Evolutionary conservation across 2,113 vertebrate genomes (phyloP).

Genomic region (Colaptes auratus): DNA sequence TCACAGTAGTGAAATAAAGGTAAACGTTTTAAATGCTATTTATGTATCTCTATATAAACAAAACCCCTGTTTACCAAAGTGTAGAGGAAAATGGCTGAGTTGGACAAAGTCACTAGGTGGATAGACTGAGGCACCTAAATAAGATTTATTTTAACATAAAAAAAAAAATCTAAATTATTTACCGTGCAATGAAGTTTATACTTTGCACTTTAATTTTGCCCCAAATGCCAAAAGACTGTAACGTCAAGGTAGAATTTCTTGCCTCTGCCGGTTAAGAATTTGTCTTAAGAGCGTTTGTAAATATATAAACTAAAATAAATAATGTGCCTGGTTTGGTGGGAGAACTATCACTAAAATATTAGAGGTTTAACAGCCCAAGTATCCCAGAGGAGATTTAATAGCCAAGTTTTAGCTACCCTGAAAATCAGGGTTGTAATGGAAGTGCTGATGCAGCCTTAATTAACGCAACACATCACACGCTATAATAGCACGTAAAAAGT

Average conservation of each 20-base stretch:
- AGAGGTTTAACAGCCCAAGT: neutral
- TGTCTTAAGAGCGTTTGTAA: constrained; percentile 55
- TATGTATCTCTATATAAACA: constrained; percentile 51
- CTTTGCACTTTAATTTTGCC: constrained; percentile 75
- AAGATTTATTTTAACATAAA: constrained; percentile 57
- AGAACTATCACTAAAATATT: neutral
- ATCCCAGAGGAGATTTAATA: constrained; percentile 25
- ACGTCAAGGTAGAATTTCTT: constrained; percentile 51
- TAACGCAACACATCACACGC: neutral
- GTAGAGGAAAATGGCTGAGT: constrained; percentile 64
- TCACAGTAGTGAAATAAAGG: constrained; percentile 58
- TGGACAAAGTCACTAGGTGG: constrained; percentile 58
- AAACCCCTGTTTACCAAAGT: constrained; percentile 67
- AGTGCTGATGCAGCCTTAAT: constrained; percentile 63
- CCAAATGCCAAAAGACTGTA: constrained; percentile 62
- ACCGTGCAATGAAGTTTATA: constrained; percentile 70
- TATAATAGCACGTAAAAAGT: neutral
- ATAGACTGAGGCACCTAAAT: constrained; percentile 60
- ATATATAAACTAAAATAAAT: constrained; percentile 40
- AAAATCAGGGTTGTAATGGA: neutral
- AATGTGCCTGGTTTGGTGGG: constrained; percentile 48
- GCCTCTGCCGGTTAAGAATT: constrained; percentile 50
- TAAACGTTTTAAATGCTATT: constrained; percentile 65
- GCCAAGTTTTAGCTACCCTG: constrained; percentile 24
- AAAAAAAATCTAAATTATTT: constrained; percentile 62